Evolutionary conservation across 2,797 vertebrate species (phyloP), one percentile per base, ranked within the genome.

Genomic region (Hippoglossus hippoglossus): DNA sequence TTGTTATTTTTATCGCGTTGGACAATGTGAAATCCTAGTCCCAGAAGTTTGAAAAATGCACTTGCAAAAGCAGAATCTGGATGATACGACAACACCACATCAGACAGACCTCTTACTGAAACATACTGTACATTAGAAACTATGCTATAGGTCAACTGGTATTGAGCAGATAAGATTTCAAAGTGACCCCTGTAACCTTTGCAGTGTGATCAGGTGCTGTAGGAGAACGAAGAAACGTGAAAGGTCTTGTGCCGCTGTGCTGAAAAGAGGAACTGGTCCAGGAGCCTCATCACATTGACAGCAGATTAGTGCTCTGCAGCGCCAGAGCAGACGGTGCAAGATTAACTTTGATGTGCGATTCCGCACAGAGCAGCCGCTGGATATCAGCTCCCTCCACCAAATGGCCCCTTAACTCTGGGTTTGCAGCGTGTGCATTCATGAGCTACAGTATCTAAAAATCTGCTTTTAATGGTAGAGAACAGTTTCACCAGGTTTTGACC

Each of bases 261-360:
- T 81, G 83, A 68, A 81, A 76, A 79, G 83, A 83, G 51, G 83
- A 89, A 81, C 81, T 60, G 84, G 88, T 92, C 91, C 90, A 90
- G 90, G 79, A 93, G 87, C 90, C 88, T 91, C 88, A 90, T 94
- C 91, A 90, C 87, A 71, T 87, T 91, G 92, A 93, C 93, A 92
- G 91, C 86, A 94, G 93, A 94, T 92, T 93, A 93, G 90, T 89
- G 86, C 87, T 88, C 80, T 41, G 59, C 61, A 31, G 90, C 60
- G 41, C 85, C 87, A 80, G 81, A 88, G 89, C 89, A 92, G 91
- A 93, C 91, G 88, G 89, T 78, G 87, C 83, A 80, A 93, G 92
- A 93, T 93, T 93, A 92, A 93, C 91, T 94, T 90, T 90, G 91
- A 93, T 92, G 91, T 92, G 91, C 71, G 87, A 91, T 90, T 91